Conservation (phyloP, 2,113 vertebrate species). For the Athene cunicularia region DNA sequence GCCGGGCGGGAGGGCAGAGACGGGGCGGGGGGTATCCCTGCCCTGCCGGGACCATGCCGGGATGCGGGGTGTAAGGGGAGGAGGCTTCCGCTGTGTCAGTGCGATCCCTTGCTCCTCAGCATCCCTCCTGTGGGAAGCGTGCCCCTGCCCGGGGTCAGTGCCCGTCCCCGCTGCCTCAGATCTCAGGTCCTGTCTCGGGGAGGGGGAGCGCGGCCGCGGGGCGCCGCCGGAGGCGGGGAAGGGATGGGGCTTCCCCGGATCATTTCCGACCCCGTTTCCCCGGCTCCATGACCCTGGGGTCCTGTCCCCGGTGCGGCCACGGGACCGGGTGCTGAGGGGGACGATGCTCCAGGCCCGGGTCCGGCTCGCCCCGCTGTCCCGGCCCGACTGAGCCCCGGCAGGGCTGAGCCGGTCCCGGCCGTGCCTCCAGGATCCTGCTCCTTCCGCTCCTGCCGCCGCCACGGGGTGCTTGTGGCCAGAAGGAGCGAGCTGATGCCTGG, state of each 20-base stretch:
- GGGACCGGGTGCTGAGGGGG: no score
- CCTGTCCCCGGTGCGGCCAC: background rate
- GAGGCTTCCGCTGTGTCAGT: background rate
- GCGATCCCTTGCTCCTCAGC: fast-evolving
- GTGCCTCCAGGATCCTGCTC: background rate
- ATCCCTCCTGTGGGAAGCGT: background rate
- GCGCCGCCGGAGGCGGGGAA: background rate
- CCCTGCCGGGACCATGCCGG: background rate
- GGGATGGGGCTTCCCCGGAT: background rate
- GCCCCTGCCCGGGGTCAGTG: background rate
- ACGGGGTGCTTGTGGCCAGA: background rate
- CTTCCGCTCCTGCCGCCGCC: background rate
- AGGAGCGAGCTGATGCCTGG: background rate
- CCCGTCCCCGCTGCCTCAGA: no score
- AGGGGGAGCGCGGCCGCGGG: background rate
- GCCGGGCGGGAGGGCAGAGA: background rate
- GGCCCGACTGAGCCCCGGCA: background rate
- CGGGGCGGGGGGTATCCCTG: background rate
- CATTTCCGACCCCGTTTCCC: background rate
- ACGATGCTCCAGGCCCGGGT: background rate
- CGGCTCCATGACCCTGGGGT: fast-evolving
- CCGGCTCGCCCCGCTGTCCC: background rate
- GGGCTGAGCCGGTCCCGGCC: background rate
- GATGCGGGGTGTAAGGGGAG: background rate
- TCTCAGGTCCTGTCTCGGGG: fast-evolving